Evolutionary conservation across 2,888 invertebrate genomes (phyloP).

Genomic region (Lithophane ornitopus): DNA sequence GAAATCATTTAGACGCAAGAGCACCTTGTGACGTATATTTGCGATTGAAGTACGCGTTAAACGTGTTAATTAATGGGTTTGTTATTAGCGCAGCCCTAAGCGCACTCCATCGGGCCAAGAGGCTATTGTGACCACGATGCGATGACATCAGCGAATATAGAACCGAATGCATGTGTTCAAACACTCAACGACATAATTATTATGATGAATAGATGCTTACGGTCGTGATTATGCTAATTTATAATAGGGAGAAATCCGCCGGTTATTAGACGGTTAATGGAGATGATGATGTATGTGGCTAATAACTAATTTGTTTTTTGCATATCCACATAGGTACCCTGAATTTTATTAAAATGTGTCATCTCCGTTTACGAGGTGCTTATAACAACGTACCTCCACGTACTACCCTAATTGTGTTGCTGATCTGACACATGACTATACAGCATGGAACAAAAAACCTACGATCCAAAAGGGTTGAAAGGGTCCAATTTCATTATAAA

Average conservation of each 20-base stretch:
- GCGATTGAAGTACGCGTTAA: conserved; percentile 40
- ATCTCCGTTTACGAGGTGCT: not conserved
- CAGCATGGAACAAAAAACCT: no score
- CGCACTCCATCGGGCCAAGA: conserved; percentile 68
- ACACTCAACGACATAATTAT: conserved; percentile 44
- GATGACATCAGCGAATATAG: conserved; percentile 79
- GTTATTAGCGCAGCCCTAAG: conserved; percentile 68
- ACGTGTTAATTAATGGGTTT: conserved; percentile 66
- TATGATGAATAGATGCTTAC: conserved; percentile 23
- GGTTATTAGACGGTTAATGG: conserved; percentile 5
- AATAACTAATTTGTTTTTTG: not conserved
- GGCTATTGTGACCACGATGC: conserved; percentile 69
- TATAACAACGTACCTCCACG: not conserved
- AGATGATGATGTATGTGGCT: conserved; percentile 4
- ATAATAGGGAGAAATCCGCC: conserved; percentile 19
- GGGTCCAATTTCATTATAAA: no score
- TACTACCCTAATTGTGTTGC: not conserved
- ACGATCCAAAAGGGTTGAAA: no score
- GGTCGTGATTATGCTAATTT: conserved; percentile 46
- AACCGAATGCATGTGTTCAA: conserved; percentile 67
- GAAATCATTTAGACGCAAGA: conserved; percentile 32
- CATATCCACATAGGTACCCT: not conserved
- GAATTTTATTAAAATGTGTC: not conserved
- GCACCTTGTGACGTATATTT: conserved; percentile 21
- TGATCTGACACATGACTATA: not conserved